A percentile compares a stretch with the other conserved stretches of the same genome.
phyloP scores from a whole-genome alignment of 2,113 vertebrate genomes.

The Drymodes brunneopygia region DNA sequence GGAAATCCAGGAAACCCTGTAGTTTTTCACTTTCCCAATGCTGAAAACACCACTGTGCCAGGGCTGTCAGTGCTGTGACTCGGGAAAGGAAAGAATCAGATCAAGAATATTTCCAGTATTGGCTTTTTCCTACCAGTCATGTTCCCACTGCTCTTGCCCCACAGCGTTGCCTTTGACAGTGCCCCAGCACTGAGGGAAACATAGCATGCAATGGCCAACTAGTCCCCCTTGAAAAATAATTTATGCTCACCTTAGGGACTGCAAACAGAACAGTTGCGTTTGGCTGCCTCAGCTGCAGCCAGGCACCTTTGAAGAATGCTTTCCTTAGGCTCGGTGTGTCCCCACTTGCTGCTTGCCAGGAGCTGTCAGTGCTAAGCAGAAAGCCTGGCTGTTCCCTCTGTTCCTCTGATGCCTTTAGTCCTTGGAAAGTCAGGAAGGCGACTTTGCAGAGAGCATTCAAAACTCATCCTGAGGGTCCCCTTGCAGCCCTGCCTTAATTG shows the following conservation, averaged over 20 bases:
- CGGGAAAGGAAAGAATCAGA: neutral
- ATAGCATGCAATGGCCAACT: neutral
- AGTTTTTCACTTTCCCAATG: neutral
- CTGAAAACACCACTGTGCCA: neutral
- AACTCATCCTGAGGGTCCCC: neutral
- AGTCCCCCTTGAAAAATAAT: neutral
- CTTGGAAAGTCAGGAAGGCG: neutral
- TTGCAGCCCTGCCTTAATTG: slow-evolving; percentile 4
- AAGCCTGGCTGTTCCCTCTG: neutral
- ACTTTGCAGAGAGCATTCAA: neutral
- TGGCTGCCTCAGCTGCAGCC: neutral
- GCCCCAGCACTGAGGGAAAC: neutral
- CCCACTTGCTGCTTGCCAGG: neutral
- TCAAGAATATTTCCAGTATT: neutral
- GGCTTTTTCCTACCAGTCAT: neutral
- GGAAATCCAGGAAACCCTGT: neutral
- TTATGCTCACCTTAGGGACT: neutral
- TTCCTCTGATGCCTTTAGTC: neutral
- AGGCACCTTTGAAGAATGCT: neutral
- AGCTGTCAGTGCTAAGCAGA: neutral
- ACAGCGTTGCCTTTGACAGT: neutral
- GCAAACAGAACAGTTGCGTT: neutral
- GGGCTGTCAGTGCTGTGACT: neutral
- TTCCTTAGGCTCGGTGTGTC: neutral
- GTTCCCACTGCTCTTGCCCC: neutral